Evolutionary conservation across 2,888 invertebrate species (phyloP), one percentile per base, ranked within the genome.

Genomic region (Ormyrus labotus): DNA sequence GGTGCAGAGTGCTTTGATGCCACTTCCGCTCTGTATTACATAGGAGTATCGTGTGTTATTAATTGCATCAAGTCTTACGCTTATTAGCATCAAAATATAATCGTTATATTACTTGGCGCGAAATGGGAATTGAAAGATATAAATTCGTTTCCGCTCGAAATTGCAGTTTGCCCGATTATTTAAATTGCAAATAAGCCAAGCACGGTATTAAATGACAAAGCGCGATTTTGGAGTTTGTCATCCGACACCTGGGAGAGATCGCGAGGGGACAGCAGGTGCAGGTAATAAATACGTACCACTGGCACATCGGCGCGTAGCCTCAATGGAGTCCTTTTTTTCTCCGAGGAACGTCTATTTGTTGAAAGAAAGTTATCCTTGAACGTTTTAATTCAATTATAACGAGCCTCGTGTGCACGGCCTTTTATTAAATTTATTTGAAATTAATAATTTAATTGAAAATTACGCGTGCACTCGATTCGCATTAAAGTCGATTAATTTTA

Each of bases 221-320:
- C 77, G 80, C 77, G 77, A 80, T 82, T 82, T 82, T 50, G 60
- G 63, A 63, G 80, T 78, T 80, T 74, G 80, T 80, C 80, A 80
- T 74, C 34, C 74, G 77, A 80, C 80, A 82, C 80, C 80, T 82
- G 80, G 77, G 34, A 58, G 74, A 58, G n/a, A 67, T 58, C 67
- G 48, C 10, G 51, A 71, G 63, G 34, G 47, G 34, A 74, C 48
- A 63, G 68, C 75, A 78, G 78, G 78, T 81, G 81, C 65, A 45
- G 55, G 13, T 51, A 67, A 73, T 73, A 69, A 73, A 79, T 58
- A 69, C 61, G 10, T 19, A 45, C 60, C 72, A 68, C 68, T 73
- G 45, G 65, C 68, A 34, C 68, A 34, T 45, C 57, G 53, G 45
- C 11, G n/a, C 0, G 9, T 51, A 53, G 53, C 58, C 63, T 8